A percentile compares a stretch with the other conserved stretches of the same genome.
Conservation (phyloP, 1,140 invertebrate genomes). For the Mercenaria mercenaria region DNA sequence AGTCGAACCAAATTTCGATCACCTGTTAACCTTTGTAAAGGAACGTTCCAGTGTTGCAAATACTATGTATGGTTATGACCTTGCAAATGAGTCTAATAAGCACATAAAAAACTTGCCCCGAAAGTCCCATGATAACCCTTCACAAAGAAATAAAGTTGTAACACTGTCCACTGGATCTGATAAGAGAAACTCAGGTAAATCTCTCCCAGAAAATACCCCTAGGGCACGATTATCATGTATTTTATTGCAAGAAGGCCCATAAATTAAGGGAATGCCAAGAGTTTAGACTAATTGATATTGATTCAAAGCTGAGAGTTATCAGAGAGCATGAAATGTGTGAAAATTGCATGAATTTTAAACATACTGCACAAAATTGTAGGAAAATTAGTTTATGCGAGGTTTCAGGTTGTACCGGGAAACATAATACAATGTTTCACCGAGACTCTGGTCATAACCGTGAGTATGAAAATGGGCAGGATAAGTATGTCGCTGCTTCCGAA, state of each 20-base stretch:
- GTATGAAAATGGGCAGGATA: constrained; percentile 11
- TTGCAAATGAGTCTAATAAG: not conserved
- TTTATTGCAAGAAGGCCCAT: not conserved
- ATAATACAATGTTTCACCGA: constrained; percentile 32
- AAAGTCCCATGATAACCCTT: not conserved
- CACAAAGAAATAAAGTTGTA: not conserved
- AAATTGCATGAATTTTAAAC: constrained; percentile 19
- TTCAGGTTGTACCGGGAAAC: constrained; percentile 26
- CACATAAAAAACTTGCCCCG: not conserved
- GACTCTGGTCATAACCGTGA: constrained; percentile 8
- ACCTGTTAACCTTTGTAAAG: constrained; percentile 17
- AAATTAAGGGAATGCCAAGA: not conserved
- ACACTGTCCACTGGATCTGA: not conserved
- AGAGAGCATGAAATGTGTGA: constrained; percentile 40
- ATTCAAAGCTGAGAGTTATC: constrained; percentile 21
- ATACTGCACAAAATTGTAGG: constrained; percentile 14
- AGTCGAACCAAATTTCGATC: constrained; percentile 25
- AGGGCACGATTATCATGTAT: not conserved
- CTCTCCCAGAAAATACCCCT: not conserved
- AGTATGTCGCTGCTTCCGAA: constrained; percentile 1
- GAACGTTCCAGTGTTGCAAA: not conserved
- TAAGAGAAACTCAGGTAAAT: not conserved
- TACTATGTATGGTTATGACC: constrained; percentile 16
- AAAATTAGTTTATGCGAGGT: not conserved
- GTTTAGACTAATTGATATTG: constrained; percentile 9